A percentile compares a stretch with the other conserved stretches of the same genome.
These are phyloP conservation scores for Dipodomys stephensi DNA, from an alignment of 2,113 vertebrate genomes.

Conservation along the genomic window DNA sequence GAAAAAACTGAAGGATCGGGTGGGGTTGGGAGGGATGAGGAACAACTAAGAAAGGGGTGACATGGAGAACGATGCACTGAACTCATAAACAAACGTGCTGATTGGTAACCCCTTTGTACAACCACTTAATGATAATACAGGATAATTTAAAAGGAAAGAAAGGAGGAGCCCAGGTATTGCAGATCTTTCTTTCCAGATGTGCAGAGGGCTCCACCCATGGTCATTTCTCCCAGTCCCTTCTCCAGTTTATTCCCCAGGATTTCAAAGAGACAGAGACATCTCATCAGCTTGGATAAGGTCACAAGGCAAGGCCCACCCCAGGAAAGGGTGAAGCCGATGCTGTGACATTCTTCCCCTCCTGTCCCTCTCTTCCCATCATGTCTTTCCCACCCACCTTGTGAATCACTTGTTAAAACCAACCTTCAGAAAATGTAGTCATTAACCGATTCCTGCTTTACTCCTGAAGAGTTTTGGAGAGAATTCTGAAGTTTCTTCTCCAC, in stretches of 20 bases:
- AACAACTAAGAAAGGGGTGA: no score
- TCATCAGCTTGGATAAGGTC: neutral
- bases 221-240: neutral
- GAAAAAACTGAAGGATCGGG: no score
- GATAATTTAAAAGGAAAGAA: no score
- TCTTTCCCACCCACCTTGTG: neutral
- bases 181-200: neutral
- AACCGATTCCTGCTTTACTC: neutral
- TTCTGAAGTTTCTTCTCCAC: neutral
- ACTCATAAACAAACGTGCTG: no score
- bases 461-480: fast-evolving
- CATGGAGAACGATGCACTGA: no score
- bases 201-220: neutral
- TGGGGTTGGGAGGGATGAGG: no score
- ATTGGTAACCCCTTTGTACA: no score
- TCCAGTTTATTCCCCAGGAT: neutral
- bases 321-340: neutral
- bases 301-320: neutral
- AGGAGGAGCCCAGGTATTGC: no score
- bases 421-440: neutral
- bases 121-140: no score
- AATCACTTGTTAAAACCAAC: neutral
- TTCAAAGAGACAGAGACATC: neutral
- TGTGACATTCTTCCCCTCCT: neutral
- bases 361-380: neutral